These are phyloP conservation scores for Monomorium pharaonis DNA, from an alignment of 1,140 invertebrate genomes.

Conservation along the genomic window DNA sequence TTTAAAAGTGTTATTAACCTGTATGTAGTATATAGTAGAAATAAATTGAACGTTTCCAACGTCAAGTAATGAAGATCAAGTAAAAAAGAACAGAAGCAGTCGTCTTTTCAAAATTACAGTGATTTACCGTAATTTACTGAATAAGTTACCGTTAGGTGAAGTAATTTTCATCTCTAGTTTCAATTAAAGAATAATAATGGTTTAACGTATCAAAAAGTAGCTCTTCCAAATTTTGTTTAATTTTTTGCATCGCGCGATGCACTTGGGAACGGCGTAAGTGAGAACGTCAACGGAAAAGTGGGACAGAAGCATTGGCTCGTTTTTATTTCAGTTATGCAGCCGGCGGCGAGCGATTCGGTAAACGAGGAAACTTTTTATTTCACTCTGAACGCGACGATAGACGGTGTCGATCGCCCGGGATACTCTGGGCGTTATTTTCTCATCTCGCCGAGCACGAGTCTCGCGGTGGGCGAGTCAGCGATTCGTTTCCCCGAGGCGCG, in stretches of 20 bases:
- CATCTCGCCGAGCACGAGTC: slow-evolving; percentile 17
- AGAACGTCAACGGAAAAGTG: slow-evolving; percentile 38
- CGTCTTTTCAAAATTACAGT: too few relatives aligned
- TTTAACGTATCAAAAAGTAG: neutral
- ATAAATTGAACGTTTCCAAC: too few relatives aligned
- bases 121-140: too few relatives aligned
- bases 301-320: slow-evolving; percentile 4
- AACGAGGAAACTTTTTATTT: slow-evolving; percentile 57
- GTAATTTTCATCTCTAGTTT: too few relatives aligned
- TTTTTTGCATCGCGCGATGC: neutral
- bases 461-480: slow-evolving; percentile 23
- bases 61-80: too few relatives aligned
- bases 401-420: slow-evolving; percentile 3
- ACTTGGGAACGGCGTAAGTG: neutral
- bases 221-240: neutral
- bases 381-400: slow-evolving; percentile 31
- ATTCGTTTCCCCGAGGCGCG: slow-evolving; percentile 40
- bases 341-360: neutral
- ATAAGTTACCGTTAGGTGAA: too few relatives aligned
- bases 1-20: too few relatives aligned
- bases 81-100: too few relatives aligned
- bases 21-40: too few relatives aligned
- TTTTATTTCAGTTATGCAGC: slow-evolving; percentile 53
- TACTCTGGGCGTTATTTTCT: slow-evolving; percentile 48
- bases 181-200: too few relatives aligned